Base-by-base conservation (phyloP, 1,140 invertebrate species). In the Archegozetes longisetosus region DNA sequence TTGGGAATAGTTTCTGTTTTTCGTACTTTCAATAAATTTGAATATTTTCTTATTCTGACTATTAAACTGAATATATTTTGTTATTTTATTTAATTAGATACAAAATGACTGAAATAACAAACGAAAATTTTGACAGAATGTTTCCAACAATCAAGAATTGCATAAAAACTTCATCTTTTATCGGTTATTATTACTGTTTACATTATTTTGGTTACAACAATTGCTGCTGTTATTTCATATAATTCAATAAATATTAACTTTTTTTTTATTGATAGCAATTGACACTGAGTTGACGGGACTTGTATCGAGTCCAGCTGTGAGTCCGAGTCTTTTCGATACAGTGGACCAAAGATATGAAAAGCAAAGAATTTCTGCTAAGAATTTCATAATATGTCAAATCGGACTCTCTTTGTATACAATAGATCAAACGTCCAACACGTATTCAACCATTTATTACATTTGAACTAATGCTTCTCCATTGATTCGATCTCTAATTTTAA, bases 61-160 rank as follows among this genome's bases (percentile, higher is more conserved):
- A n/a, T n/a, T n/a, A n/a, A n/a, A n/a, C n/a, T n/a, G n/a, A n/a
- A n/a, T n/a, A n/a, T n/a, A n/a, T n/a, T n/a, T n/a, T n/a, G n/a
- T n/a, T n/a, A n/a, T n/a, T n/a, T n/a, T n/a, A n/a, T n/a, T n/a
- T n/a, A n/a, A n/a, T 40, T 40, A 40, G 6, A 6, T 47, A 46
- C 14, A 32, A 13, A 60, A 68, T 68, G 67, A 56, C 58, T 55
- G 63, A 68, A 57, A 60, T 68, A 6, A 61, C 60, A 6, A 62
- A 53, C 52, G 46, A 47, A 20, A 68, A 68, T 58, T 65, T 68
- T 64, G 60, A 66, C 57, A 55, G 61, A 40, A 54, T 58, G 29
- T 56, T 66, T 25, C 60, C 61, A 17, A 22, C 40, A 17, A 58
- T 68, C 27, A 46, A 64, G 27, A 51, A 61, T 14, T 28, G 55